Base-by-base conservation (phyloP, 2,888 invertebrate species). In the Stomorhina lunata region DNA sequence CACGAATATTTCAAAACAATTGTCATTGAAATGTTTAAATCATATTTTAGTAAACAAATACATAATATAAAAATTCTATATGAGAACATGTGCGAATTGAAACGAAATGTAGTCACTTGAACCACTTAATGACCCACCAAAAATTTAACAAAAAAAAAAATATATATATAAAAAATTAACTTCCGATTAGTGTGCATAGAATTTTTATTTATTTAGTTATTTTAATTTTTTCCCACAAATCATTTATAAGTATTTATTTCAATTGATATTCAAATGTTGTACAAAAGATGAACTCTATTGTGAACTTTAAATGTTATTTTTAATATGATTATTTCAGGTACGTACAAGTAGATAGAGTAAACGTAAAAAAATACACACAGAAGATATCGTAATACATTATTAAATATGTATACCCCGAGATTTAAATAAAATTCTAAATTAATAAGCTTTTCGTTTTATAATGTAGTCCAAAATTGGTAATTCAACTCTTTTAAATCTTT, bases 181-280 rank as follows among this genome's bases (percentile, higher is more conserved):
- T 81, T 81, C 81, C 81, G 68, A 81, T 69, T 45, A 27, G 6
- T 65, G 81, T 65, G 78, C 32, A 25, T 65, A 40, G 78, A 78
- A 81, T 81, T 78, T 34, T 63, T 69, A 40, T 68, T 66, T 37
- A 37, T 55, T 57, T 25, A 25, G 20, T 29, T 53, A 12, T 32
- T 29, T 17, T 34, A 55, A 20, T 29, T 50, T n/a, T n/a, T n/a
- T n/a, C n/a, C n/a, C 2, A 20, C 29, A 22, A 55, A 15, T 27
- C 34, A 57, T 45, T 55, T 27, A 43, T n/a, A n/a, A n/a, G 12
- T 12, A 4, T 37, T 37, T n/a, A 12, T 37, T 37, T 37, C n/a
- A 37, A n/a, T 37, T 37, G 10, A 4, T 66, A 25, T 1, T 9
- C 10, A 17, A 12, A 29, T 17, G 43, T 55, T 32, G 25, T 3